Evolutionary conservation across 2,888 invertebrate species (phyloP).

Genomic region (Selenia dentaria): DNA sequence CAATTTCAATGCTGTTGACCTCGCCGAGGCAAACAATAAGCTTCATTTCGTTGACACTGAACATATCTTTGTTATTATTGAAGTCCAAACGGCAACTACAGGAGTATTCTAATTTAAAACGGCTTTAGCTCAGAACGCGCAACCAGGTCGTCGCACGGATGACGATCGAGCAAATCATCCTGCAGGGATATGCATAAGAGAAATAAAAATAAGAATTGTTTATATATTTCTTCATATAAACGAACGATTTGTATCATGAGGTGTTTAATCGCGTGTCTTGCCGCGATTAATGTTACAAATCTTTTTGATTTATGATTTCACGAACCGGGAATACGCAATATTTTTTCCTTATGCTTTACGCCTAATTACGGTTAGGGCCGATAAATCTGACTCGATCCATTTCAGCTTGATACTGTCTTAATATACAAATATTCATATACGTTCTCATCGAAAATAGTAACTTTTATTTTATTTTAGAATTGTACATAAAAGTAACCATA

Average conservation of each 20-base stretch:
- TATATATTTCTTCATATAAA: slow-evolving; percentile 41
- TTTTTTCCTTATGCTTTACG: slow-evolving; percentile 23
- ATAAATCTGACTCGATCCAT: slow-evolving; percentile 14
- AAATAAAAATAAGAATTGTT: slow-evolving; percentile 40
- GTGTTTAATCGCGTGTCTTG: slow-evolving; percentile 54
- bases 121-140: slow-evolving; percentile 56
- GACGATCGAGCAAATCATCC: slow-evolving; percentile 61
- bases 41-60: slow-evolving; percentile 27
- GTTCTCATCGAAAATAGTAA: too few species aligned
- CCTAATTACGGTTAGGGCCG: slow-evolving; percentile 11
- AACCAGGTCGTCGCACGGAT: slow-evolving; percentile 64
- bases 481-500: too few species aligned
- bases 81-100: slow-evolving; percentile 60
- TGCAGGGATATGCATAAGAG: slow-evolving; percentile 46
- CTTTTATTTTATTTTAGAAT: too few species aligned
- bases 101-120: slow-evolving; percentile 72
- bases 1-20: slow-evolving; percentile 24
- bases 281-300: slow-evolving; percentile 52
- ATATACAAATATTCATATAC: too few species aligned
- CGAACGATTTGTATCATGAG: slow-evolving; percentile 48
- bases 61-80: slow-evolving; percentile 28
- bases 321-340: slow-evolving; percentile 18
- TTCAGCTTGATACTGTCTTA: too few species aligned
- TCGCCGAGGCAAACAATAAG: slow-evolving; percentile 20
- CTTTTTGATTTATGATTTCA: slow-evolving; percentile 48